A percentile compares a stretch with the other conserved stretches of the same genome.
Conservation (phyloP, 1,140 invertebrate genomes). For the Platyscapa corneri region DNA sequence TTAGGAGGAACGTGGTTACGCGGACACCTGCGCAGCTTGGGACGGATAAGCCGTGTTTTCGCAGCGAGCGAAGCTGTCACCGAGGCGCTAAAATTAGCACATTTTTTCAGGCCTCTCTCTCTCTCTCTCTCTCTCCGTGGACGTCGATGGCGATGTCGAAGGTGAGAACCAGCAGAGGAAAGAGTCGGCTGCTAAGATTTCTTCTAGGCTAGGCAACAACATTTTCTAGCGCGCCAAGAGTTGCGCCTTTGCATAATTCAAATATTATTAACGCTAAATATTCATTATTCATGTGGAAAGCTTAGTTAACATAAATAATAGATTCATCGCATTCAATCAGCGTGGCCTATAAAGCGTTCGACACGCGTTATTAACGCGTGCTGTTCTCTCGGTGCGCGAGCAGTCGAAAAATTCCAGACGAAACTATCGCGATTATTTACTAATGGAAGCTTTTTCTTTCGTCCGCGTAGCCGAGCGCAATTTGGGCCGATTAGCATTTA, state of each 20-base stretch:
- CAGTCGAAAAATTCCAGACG: constrained; percentile 17
- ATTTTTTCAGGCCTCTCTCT: not conserved
- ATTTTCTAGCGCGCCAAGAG: constrained; percentile 44
- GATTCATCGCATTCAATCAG: constrained; percentile 33
- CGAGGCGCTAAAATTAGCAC: constrained; percentile 43
- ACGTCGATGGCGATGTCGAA: too few relatives aligned
- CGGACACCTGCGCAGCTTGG: not conserved
- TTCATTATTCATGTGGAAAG: constrained; percentile 33
- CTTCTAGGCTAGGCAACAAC: constrained; percentile 35
- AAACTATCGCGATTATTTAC: constrained; percentile 45
- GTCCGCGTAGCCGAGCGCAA: not conserved
- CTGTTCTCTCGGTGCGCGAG: constrained; percentile 2
- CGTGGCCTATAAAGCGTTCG: constrained; percentile 30
- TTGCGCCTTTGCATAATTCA: constrained; percentile 45
- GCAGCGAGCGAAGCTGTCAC: not conserved
- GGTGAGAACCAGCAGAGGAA: not conserved
- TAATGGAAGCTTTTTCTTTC: constrained; percentile 24
- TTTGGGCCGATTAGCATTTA: constrained; percentile 46
- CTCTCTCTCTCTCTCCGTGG: not conserved
- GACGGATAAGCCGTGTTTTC: constrained; percentile 34
- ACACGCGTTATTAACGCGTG: constrained; percentile 25
- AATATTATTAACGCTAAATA: constrained; percentile 40
- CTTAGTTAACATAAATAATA: constrained; percentile 47
- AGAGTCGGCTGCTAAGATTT: constrained; percentile 13
- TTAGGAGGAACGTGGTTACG: too few relatives aligned